Evolutionary conservation across 2,888 invertebrate genomes (phyloP).

Genomic region (Caenorhabditis plicata): DNA sequence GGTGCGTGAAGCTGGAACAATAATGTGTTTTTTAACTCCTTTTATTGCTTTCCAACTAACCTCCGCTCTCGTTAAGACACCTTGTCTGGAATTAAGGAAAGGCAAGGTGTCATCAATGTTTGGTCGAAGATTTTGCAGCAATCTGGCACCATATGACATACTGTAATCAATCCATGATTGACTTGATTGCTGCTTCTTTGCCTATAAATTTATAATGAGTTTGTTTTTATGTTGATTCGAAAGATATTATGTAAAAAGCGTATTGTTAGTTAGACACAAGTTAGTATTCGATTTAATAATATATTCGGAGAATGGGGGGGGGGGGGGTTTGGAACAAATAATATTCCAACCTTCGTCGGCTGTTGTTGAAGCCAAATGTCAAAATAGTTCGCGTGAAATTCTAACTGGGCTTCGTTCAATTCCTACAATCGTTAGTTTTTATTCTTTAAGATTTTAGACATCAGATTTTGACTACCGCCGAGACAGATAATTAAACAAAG

Average conservation of each 20-base stretch:
- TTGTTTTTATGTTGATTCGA: not conserved
- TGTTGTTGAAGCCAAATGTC: not conserved
- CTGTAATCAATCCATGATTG: slow-evolving; percentile 21
- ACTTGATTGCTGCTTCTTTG: slow-evolving; percentile 14
- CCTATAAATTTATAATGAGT: not conserved
- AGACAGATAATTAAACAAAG: no score
- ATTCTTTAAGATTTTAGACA: no score
- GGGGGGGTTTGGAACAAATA: not conserved
- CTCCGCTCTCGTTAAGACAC: slow-evolving; percentile 31
- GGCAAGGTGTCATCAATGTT: not conserved
- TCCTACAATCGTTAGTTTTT: no score
- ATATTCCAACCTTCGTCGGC: not conserved
- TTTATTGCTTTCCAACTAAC: no score
- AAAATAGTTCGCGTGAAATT: no score
- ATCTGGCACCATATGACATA: slow-evolving; percentile 16
- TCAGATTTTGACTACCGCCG: no score
- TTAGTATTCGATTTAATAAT: no score
- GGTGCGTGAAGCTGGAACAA: no score
- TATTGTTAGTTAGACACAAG: no score
- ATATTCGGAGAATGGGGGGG: no score
- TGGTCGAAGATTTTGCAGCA: slow-evolving; percentile 15
- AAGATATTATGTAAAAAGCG: no score
- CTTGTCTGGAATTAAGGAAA: slow-evolving; percentile 11
- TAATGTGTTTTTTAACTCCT: not conserved
- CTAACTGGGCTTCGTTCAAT: no score